These are phyloP conservation scores for Autographa gamma DNA, from an alignment of 2,888 invertebrate genomes.

Conservation along the genomic window DNA sequence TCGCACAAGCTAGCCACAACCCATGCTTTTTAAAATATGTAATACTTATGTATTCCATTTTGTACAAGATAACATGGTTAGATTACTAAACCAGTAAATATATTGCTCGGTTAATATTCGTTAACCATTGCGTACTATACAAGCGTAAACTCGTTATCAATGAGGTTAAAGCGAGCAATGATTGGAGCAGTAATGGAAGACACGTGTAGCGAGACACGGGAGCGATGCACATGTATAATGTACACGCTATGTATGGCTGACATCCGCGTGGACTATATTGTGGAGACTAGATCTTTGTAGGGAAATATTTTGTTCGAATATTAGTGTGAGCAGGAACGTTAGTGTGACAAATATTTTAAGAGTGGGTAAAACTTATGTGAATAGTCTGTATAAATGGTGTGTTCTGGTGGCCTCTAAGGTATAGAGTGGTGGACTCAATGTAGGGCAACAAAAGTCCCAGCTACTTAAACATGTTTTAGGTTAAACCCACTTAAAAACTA, in stretches of 20 bases:
- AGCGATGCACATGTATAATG: not conserved
- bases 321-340: not conserved
- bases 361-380: too few relatives aligned
- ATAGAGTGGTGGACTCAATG: not conserved
- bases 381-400: not conserved
- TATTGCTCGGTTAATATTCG: not conserved
- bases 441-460: not conserved
- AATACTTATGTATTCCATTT: too few relatives aligned
- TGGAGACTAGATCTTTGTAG: not conserved
- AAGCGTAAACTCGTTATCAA: not conserved
- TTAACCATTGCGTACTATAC: not conserved
- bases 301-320: not conserved
- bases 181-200: not conserved
- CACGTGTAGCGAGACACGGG: not conserved
- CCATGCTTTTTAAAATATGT: too few relatives aligned
- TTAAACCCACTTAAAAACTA: not conserved
- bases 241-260: not conserved
- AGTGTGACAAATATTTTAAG: not conserved
- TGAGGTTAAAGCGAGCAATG: slow-evolving; percentile 1
- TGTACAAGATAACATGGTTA: too few relatives aligned
- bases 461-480: not conserved
- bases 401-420: not conserved
- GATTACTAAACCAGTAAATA: too few relatives aligned
- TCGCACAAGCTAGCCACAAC: too few relatives aligned
- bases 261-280: not conserved